Base-by-base conservation (phyloP, 2,113 vertebrate species). In the Caranx ignobilis region DNA sequence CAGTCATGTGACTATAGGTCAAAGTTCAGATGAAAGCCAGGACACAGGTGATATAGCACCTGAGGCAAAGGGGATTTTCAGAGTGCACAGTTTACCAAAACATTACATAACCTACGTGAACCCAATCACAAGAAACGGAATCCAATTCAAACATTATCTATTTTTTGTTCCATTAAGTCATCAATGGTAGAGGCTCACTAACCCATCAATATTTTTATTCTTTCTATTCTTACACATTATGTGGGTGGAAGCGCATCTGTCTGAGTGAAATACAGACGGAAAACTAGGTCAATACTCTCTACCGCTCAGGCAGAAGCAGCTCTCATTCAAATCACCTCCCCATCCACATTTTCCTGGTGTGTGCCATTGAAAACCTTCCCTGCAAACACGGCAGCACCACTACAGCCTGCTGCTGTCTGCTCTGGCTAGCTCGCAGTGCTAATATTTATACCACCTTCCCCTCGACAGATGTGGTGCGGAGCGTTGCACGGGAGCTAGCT, bases 201-300 rank as follows among this genome's bases (percentile, higher is more conserved):
- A 81, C 52, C 56, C 57, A 26, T 84, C 80, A 21, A 52, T 86
- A 88, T 84, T 88, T 89, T 73, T 69, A 64, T 85, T 87, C 78
- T 41, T 72, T 85, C 86, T 88, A 82, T 88, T 88, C 83, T 86
- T 75, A 59, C 39, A 56, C 71, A 18, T 76, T 71, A 83, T 88
- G 87, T 90, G 81, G 75, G 88, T 86, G 89, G 71, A 60, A 74
- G 78, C 83, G 82, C 84, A 72, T 85, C 72, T 77, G 86, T 90
- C 75, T 84, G 84, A 87, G 80, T 68, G 77, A 83, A 87, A 88
- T 81, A 86, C 77, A 84, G 84, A 81, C 76, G 78, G 75, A 84
- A 95, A 95, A 93, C 89, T 95, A 94, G 94, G 94, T 95, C 94
- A 95, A 41, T 93, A 77, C 85, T 78, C 86, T 83, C 85, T 84